phyloP scores from a whole-genome alignment of 2,113 vertebrate genomes.

The Callionymus lyra region DNA sequence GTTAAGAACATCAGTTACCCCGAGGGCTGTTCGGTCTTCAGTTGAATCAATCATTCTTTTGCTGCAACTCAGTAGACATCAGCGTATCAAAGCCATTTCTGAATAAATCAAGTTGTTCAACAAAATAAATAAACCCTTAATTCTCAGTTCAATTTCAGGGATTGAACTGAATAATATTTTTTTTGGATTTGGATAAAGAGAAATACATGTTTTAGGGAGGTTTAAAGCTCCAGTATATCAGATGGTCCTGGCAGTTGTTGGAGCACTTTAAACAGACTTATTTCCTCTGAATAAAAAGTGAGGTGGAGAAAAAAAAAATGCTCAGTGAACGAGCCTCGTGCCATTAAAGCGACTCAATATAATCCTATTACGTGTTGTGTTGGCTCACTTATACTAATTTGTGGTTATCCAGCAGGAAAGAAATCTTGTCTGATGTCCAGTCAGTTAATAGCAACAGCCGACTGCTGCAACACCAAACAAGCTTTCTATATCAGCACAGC shows the following conservation, averaged over 20 bases:
- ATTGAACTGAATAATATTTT: constrained; percentile 16
- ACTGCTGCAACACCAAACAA: constrained; percentile 15
- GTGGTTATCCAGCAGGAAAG: background rate
- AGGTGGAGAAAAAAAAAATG: constrained; percentile 9
- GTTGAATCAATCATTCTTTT: too few species aligned
- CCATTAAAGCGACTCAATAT: constrained; percentile 16
- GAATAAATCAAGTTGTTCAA: constrained; percentile 13
- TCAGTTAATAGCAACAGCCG: constrained; percentile 6
- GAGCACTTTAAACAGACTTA: constrained; percentile 6
- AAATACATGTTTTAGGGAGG: constrained; percentile 13
- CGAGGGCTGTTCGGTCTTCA: too few species aligned
- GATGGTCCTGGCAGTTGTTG: constrained; percentile 27
- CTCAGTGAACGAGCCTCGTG: constrained; percentile 2
- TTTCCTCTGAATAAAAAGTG: constrained; percentile 6
- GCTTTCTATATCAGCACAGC: constrained; percentile 6
- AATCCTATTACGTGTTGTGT: constrained; percentile 7
- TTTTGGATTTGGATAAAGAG: constrained; percentile 39
- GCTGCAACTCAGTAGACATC: constrained; percentile 9
- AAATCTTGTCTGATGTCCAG: constrained; percentile 14
- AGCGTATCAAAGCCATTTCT: background rate
- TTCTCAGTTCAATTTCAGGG: constrained; percentile 32
- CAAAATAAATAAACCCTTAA: constrained; percentile 22
- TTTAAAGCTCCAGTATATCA: constrained; percentile 31
- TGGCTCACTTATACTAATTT: constrained; percentile 1
- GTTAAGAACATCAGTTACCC: too few species aligned